Conservation (phyloP, 53 echinoderm and acorn worm genomes). For the Holothuria scabra region DNA sequence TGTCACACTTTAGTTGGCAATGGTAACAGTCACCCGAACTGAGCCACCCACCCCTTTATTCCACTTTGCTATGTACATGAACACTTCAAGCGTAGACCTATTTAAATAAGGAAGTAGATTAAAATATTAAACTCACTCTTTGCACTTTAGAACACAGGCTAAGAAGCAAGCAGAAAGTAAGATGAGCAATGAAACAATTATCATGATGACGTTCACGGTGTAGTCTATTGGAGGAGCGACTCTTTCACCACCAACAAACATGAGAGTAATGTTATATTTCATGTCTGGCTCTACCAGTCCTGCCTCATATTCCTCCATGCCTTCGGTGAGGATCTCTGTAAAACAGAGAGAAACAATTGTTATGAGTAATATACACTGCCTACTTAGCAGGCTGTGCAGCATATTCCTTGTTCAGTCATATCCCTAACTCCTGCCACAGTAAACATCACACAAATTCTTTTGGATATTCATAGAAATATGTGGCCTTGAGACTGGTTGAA, state of each 20-base stretch:
- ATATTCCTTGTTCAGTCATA: no score
- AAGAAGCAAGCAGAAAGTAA: conserved; percentile 58
- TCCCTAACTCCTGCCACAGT: no score
- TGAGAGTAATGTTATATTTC: conserved; percentile 1
- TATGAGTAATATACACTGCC: no score
- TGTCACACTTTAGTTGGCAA: no score
- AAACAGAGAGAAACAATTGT: neutral
- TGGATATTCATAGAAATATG: no score
- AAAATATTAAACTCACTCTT: conserved; percentile 67
- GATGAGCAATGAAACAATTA: conserved; percentile 41
- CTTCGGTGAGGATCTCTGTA: neutral
- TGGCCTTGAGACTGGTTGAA: no score
- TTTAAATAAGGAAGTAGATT: neutral
- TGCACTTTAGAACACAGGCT: conserved; percentile 57
- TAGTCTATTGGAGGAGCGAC: neutral
- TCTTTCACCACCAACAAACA: conserved; percentile 34
- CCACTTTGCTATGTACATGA: no score
- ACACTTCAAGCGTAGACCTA: no score
- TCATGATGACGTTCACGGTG: conserved; percentile 58
- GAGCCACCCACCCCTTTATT: no score
- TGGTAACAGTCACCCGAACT: no score
- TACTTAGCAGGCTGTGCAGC: no score
- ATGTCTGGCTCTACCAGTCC: neutral
- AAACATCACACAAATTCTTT: no score
- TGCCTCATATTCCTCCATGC: neutral